Percentiles rank a stretch among this genome's conserved stretches.
Evolutionary conservation across 1,140 invertebrate genomes (phyloP).

Genomic region (Nomia melanderi): DNA sequence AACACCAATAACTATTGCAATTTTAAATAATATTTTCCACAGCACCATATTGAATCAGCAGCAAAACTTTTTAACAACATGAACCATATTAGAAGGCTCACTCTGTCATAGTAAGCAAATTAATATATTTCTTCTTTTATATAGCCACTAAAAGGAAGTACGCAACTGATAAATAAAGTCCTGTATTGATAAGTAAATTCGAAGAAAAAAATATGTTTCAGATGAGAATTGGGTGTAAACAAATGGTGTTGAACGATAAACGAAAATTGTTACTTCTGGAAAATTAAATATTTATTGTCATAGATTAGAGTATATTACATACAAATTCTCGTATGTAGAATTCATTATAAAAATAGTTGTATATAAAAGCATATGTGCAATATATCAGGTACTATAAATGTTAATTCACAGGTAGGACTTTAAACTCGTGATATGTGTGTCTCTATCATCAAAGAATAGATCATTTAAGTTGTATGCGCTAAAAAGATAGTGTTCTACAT

Average conservation of each 20-base stretch:
- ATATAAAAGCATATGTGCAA: background rate
- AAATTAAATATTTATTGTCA: constrained; percentile 23
- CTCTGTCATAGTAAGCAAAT: background rate
- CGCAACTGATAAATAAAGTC: constrained; percentile 57
- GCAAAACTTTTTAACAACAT: background rate
- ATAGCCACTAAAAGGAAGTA: constrained; percentile 60
- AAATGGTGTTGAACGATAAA: background rate
- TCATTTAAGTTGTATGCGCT: background rate
- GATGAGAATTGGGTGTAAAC: background rate
- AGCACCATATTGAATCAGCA: constrained; percentile 23
- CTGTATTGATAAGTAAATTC: constrained; percentile 47
- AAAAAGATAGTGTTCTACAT: background rate
- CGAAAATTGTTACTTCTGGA: background rate
- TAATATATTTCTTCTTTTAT: constrained; percentile 47
- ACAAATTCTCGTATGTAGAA: background rate
- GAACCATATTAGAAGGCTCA: background rate
- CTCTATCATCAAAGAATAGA: background rate
- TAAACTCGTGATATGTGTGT: too few species aligned
- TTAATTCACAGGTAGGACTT: background rate
- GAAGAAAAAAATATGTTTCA: constrained; percentile 56
- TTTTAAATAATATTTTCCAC: background rate
- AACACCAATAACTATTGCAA: constrained; percentile 17
- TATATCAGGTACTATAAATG: constrained; percentile 27
- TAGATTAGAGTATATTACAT: background rate
- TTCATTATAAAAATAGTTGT: background rate